A percentile compares a stretch with the other conserved stretches of the same genome.
Evolutionary conservation across 2,113 vertebrate species (phyloP).

Genomic region (Mesoclemmys tuberculata): DNA sequence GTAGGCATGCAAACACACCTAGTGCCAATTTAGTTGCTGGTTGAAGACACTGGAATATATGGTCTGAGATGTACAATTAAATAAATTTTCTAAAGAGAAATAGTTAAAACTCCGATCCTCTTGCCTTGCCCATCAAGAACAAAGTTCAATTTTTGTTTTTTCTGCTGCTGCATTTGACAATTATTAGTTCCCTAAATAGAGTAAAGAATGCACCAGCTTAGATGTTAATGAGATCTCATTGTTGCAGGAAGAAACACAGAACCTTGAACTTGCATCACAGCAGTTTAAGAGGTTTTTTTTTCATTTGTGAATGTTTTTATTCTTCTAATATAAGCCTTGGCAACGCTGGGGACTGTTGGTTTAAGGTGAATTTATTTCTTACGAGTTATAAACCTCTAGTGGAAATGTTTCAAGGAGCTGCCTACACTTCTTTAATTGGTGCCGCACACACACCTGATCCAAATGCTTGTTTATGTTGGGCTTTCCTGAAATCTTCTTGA

Average conservation of each 20-base stretch:
- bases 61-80: not conserved
- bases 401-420: slow-evolving; percentile 3
- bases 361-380: not conserved
- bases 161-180: accelerated
- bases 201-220: not conserved
- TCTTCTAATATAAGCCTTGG: not conserved
- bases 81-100: not conserved
- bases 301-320: not conserved
- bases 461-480: slow-evolving; percentile 89
- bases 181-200: not conserved
- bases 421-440: slow-evolving; percentile 60
- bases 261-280: not conserved
- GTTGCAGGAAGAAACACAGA: not conserved
- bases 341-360: not conserved
- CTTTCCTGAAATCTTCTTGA: slow-evolving; percentile 88
- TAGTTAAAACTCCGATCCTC: not conserved
- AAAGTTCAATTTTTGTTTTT: not conserved
- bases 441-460: slow-evolving; percentile 82
- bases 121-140: not conserved
- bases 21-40: not conserved
- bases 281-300: not conserved
- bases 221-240: not conserved
- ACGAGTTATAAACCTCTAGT: not conserved
- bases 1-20: not conserved
- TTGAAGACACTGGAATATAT: slow-evolving; percentile 7